Evolutionary conservation across 2,888 invertebrate species (phyloP), one percentile per base, ranked within the genome.

Genomic region (Emmelina monodactyla): DNA sequence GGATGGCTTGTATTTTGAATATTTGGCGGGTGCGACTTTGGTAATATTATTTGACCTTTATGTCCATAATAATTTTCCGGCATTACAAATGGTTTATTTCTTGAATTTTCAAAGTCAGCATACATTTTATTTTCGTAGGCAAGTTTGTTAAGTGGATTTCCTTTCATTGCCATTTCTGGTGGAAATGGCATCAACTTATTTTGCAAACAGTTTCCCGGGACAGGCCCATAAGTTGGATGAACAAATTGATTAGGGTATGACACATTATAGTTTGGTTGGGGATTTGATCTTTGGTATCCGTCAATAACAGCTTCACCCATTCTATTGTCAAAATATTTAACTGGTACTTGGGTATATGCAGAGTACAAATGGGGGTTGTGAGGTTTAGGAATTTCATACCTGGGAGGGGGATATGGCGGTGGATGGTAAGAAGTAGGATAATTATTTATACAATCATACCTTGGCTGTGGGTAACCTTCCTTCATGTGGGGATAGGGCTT

Each of bases 401-500:
- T 72, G 45, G 68, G 66, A 35, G 66, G 39, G 22, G 63, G 53
- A 44, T 61, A 62, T 29, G 64, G 49, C 37, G 63, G 62, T 37
- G 71, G 62, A 47, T 73, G 71, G 47, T 67, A 72, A 45, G 68
- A 55, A 49, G 59, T 68, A 39, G 67, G 42, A 53, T 68, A 76
- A 55, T 72, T 75, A 59, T 50, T 50, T 46, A 71, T 50, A 62
- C 73, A 78, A 42, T 79, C 78, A 73, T 78, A 80, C 70, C 79
- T 73, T 51, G 65, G 41, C 41, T 66, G 75, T 36, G 62, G 63
- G 49, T 62, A 68, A 40, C 71, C 57, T 34, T 79, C 78, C 50
- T 79, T 81, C 15, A 62, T 42, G 38, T 54, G 47, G 39, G 75
- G 73, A 45, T 79, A 81, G 22, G 79, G 76, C 49, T 78, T 79